Evolutionary conservation across 1,140 invertebrate genomes (phyloP).

Genomic region (Hirudo medicinalis): DNA sequence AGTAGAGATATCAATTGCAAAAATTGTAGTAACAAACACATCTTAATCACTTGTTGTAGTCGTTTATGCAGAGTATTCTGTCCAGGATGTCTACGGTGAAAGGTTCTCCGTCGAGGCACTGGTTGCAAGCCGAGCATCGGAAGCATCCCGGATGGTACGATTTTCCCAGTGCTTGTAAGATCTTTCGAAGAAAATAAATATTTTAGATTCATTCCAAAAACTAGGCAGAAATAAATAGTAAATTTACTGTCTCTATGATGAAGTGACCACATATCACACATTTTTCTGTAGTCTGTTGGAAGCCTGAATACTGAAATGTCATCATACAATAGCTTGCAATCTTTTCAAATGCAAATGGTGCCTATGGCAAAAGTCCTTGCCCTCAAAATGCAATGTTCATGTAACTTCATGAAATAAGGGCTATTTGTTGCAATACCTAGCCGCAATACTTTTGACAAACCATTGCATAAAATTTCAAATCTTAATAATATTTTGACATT

Average conservation of each 20-base stretch:
- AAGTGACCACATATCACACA: conserved; percentile 16
- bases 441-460: no score
- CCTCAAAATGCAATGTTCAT: no score
- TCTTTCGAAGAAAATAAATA: conserved; percentile 48
- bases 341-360: no score
- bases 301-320: conserved; percentile 13
- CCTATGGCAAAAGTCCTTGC: no score
- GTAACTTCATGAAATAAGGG: no score
- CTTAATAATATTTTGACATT: neutral
- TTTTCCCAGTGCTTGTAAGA: conserved; percentile 96
- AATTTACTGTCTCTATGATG: conserved; percentile 7
- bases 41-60: conserved; percentile 64
- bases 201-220: neutral
- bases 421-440: no score
- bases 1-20: neutral
- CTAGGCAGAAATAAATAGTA: neutral
- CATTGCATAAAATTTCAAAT: conserved; percentile 1
- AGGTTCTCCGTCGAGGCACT: conserved; percentile 91
- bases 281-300: conserved; percentile 18
- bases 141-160: conserved; percentile 98
- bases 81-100: conserved; percentile 94
- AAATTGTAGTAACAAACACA: neutral
- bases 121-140: conserved; percentile 89
- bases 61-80: conserved; percentile 95
- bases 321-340: no score